Conservation (phyloP, 1,140 invertebrate genomes). For the Rhopalosiphum padi region DNA sequence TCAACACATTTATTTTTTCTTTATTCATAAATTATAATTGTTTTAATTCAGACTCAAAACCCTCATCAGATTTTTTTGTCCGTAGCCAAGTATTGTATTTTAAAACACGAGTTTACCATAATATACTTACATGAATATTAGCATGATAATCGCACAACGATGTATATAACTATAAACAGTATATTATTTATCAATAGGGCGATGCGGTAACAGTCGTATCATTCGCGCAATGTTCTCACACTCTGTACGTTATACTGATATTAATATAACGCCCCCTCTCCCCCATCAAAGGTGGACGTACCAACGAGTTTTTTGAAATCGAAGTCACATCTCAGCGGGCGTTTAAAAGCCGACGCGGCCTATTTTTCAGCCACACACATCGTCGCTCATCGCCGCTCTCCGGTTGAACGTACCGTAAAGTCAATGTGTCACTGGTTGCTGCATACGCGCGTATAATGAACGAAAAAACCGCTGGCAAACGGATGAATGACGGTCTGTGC, state of each 20-base stretch:
- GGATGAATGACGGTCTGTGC: background rate
- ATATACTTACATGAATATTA: background rate
- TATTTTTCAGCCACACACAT: background rate
- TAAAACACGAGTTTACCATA: background rate
- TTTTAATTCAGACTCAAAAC: background rate
- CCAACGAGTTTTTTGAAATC: background rate
- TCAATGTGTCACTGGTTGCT: background rate
- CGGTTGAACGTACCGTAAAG: background rate
- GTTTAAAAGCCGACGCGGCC: background rate
- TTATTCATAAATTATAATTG: background rate
- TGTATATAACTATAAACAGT: background rate
- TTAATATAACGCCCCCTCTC: background rate
- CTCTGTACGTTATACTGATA: background rate
- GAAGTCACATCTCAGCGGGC: background rate
- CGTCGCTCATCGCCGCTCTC: no score
- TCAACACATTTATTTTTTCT: background rate
- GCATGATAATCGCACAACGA: background rate
- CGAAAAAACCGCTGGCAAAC: background rate
- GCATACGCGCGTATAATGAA: background rate
- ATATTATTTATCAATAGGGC: background rate
- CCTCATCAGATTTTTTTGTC: background rate
- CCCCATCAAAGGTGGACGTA: background rate
- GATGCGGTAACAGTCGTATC: background rate
- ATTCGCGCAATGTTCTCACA: background rate
- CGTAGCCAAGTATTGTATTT: background rate